These are phyloP conservation scores for Cynodonichthys magdalenae DNA, from an alignment of 2,797 vertebrate species.

Conservation along the genomic window DNA sequence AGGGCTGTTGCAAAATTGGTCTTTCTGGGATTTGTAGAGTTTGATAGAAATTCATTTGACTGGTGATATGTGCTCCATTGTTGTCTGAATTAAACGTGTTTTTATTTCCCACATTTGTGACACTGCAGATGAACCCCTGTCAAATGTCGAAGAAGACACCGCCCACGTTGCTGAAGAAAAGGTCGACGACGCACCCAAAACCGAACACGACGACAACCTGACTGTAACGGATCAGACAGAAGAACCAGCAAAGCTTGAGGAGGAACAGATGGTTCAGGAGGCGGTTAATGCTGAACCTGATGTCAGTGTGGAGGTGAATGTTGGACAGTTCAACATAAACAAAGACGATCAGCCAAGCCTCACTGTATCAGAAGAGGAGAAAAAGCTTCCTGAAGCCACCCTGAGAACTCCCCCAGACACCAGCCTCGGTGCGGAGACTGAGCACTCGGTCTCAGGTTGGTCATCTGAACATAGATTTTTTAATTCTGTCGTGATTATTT, in stretches of 20 bases:
- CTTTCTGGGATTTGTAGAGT: not conserved
- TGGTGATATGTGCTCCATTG: not conserved
- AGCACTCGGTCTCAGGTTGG: slow-evolving; percentile 73
- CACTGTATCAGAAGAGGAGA: slow-evolving; percentile 63
- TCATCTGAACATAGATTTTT: slow-evolving; percentile 2
- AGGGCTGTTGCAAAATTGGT: not conserved
- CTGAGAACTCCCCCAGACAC: slow-evolving; percentile 74
- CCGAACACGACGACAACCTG: slow-evolving; percentile 27
- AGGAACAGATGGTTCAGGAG: slow-evolving; percentile 41
- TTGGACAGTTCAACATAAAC: slow-evolving; percentile 78
- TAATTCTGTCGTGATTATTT: too few species aligned
- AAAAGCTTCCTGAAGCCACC: slow-evolving; percentile 71
- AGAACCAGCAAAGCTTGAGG: slow-evolving; percentile 13
- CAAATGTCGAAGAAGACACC: slow-evolving; percentile 15
- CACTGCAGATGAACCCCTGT: slow-evolving; percentile 34
- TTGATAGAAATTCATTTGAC: not conserved
- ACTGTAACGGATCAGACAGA: slow-evolving; percentile 34
- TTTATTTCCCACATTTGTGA: slow-evolving; percentile 8
- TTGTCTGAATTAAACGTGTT: not conserved
- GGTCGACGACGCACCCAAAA: slow-evolving; percentile 15
- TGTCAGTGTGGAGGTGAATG: slow-evolving; percentile 68
- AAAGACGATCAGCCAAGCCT: slow-evolving; percentile 72
- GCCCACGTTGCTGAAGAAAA: slow-evolving; percentile 8
- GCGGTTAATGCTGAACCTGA: slow-evolving; percentile 47
- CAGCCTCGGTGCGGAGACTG: slow-evolving; percentile 63